Conservation (phyloP, 2,113 vertebrate genomes). For the Sterna hirundo region DNA sequence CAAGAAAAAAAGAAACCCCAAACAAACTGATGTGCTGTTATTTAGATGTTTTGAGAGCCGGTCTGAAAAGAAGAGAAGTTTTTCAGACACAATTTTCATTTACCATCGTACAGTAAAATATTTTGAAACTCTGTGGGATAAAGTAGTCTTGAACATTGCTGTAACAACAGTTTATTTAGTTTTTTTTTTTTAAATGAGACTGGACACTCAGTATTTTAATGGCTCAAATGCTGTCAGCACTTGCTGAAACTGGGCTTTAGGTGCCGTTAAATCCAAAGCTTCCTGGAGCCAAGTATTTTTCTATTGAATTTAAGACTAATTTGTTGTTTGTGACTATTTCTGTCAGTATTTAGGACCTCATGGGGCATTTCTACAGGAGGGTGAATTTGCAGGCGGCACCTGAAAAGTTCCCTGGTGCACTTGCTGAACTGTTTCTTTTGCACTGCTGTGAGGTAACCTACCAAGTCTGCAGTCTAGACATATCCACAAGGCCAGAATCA, state of each 20-base stretch:
- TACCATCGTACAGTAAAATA: not conserved
- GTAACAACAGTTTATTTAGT: not conserved
- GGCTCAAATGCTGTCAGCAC: not conserved
- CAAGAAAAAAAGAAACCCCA: not conserved
- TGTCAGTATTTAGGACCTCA: not conserved
- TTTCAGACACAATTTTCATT: not conserved
- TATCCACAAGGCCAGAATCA: not conserved
- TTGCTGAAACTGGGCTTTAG: not conserved
- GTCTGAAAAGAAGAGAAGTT: not conserved
- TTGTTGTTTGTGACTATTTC: not conserved
- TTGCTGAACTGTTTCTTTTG: not conserved
- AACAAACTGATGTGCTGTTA: not conserved
- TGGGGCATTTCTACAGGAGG: fast-evolving
- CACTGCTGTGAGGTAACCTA: not conserved
- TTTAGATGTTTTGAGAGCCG: not conserved
- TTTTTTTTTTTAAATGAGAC: not conserved
- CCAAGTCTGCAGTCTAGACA: not conserved
- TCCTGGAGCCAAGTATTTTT: not conserved
- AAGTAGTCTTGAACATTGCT: not conserved
- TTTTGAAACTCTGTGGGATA: not conserved
- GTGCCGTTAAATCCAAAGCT: not conserved
- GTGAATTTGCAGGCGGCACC: not conserved
- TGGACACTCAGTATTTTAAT: not conserved
- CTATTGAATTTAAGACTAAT: not conserved
- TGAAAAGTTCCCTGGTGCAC: not conserved